Evolutionary conservation across 1,140 invertebrate genomes (phyloP).

Genomic region (Limonius californicus): DNA sequence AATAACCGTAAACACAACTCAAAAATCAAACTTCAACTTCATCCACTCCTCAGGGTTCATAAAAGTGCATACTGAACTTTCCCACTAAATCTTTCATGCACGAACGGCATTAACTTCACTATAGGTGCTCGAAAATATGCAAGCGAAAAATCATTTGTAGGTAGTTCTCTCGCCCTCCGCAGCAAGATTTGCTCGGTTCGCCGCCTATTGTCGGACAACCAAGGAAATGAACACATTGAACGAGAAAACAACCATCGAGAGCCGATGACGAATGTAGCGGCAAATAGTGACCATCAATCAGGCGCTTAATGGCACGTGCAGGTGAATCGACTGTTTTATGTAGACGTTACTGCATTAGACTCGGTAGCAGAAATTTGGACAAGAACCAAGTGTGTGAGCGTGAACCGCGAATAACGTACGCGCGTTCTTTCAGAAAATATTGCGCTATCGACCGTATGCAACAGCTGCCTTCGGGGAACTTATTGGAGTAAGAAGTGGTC

Average conservation of each 20-base stretch:
- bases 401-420: constrained; percentile 17
- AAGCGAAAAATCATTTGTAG: no score
- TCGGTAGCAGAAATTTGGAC: background rate
- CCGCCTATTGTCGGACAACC: constrained; percentile 2
- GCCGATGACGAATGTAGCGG: constrained; percentile 24
- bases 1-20: no score
- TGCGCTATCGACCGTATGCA: constrained; percentile 22
- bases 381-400: constrained; percentile 15
- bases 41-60: no score
- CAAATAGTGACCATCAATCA: constrained; percentile 27
- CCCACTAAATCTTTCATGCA: no score
- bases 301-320: constrained; percentile 22
- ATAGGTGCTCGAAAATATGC: no score
- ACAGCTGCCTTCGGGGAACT: constrained; percentile 14
- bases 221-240: constrained; percentile 5
- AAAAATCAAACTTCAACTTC: no score
- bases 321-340: constrained; percentile 17
- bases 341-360: no score
- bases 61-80: no score
- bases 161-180: no score
- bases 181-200: background rate
- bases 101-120: no score
- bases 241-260: constrained; percentile 5
- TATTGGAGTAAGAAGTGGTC: no score
- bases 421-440: constrained; percentile 30